These are phyloP conservation scores for pig (Sus scrofa) DNA, from an alignment of 2,113 vertebrate species.

Conservation along the genomic window T2T-Sscrofa CM000812.6:248776001-248776500, in stretches of 20 bases:
- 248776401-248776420: neutral
- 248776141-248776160: neutral
- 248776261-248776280: neutral
- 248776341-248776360: slow-evolving; percentile 14
- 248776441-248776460: neutral
- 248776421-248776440: neutral
- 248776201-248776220: neutral
- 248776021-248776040: neutral
- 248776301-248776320: slow-evolving; percentile 35
- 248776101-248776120: neutral
- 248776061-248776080: neutral
- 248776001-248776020: neutral
- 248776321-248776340: slow-evolving; percentile 59
- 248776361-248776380: slow-evolving; percentile 45
- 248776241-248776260: neutral
- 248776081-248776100: neutral
- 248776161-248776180: neutral
- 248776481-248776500: neutral
- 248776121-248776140: neutral
- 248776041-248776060: neutral
- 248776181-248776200: neutral
- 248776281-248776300: slow-evolving; percentile 19
- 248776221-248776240: slow-evolving; percentile 7
- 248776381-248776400: neutral
- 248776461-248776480: slow-evolving; percentile 17